Base-by-base conservation (phyloP, 2,888 invertebrate genomes). In the Sesia apiformis region DNA sequence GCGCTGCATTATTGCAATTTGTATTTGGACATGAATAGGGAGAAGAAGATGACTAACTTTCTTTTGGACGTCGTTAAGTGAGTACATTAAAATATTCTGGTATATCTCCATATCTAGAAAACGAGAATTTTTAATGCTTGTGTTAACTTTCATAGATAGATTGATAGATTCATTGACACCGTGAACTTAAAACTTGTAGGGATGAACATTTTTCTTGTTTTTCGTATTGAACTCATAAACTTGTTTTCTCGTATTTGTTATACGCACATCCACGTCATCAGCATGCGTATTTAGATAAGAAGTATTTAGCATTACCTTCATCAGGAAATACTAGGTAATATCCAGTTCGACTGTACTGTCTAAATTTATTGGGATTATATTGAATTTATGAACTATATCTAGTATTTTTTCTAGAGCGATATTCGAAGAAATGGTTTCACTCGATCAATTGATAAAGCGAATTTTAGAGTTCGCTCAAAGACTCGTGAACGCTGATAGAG, bases 351-450 rank as follows among this genome's bases (percentile, higher is more conserved):
- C 23, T 23, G 23, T 23, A 23, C 23, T 23, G 23, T 23, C 23
- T 23, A 23, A 23, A 23, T 46, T 46, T 46, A 0, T 46, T n/a
- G n/a, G 46, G n/a, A 8, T 8, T n/a, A 46, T 46, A 23, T 23
- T 5, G n/a, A 46, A 46, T 46, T 6, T 46, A 5, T 43, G 7
- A 46, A 4, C 8, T 46, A 46, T n/a, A 46, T 8, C 8, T 6
- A 6, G 23, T 4, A 40, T 51, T 59, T 57, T 56, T 79, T 84
- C 43, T 80, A 96, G 96, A 76, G 94, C 94, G 5, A 95, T 96
- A 70, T 96, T 97, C 72, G 95, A 96, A 86, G 95, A 96, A 69
- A 96, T 96, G 92, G 93, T 95, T 52, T 95, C 94, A 61, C 93
- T 96, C 90, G 95, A 96, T 65, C 91, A 92, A 56, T 90, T 96